These are phyloP conservation scores for Montipora efflorescens DNA, from an alignment of 64 coral and sea anemone species.

Conservation along the genomic window DNA sequence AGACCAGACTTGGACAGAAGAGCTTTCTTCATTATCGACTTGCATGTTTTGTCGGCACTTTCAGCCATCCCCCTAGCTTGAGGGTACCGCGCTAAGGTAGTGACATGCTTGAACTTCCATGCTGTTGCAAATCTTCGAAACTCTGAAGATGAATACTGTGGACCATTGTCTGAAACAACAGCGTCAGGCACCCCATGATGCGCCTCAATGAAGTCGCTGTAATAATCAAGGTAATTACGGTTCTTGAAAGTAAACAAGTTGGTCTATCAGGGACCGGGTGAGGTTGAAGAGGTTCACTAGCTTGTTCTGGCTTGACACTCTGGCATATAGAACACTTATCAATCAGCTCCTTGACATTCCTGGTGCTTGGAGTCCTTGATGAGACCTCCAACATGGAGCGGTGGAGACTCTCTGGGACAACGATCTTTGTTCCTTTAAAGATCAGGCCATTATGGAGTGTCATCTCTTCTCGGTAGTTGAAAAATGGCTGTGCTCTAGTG, in stretches of 20 bases:
- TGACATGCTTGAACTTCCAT: constrained; percentile 65
- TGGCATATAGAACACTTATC: constrained; percentile 52
- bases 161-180: background rate
- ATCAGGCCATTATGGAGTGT: constrained; percentile 54
- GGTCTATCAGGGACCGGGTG: constrained; percentile 45
- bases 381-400: constrained; percentile 41
- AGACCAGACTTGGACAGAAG: constrained; percentile 41
- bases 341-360: constrained; percentile 61
- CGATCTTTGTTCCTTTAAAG: constrained; percentile 63
- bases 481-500: constrained; percentile 36
- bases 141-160: background rate
- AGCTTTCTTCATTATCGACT: constrained; percentile 50
- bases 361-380: constrained; percentile 41
- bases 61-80: constrained; percentile 49
- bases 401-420: constrained; percentile 53
- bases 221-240: constrained; percentile 41
- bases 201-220: constrained; percentile 6
- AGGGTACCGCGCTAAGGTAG: constrained; percentile 45
- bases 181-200: background rate
- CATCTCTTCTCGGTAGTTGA: constrained; percentile 45
- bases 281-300: constrained; percentile 63
- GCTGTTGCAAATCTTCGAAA: constrained; percentile 42
- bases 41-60: constrained; percentile 60
- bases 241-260: constrained; percentile 38
- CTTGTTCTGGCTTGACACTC: constrained; percentile 47